A percentile compares a stretch with the other conserved stretches of the same genome.
These are phyloP conservation scores for Lophochroa leadbeateri DNA, from an alignment of 2,113 vertebrate species.

Conservation along the genomic window DNA sequence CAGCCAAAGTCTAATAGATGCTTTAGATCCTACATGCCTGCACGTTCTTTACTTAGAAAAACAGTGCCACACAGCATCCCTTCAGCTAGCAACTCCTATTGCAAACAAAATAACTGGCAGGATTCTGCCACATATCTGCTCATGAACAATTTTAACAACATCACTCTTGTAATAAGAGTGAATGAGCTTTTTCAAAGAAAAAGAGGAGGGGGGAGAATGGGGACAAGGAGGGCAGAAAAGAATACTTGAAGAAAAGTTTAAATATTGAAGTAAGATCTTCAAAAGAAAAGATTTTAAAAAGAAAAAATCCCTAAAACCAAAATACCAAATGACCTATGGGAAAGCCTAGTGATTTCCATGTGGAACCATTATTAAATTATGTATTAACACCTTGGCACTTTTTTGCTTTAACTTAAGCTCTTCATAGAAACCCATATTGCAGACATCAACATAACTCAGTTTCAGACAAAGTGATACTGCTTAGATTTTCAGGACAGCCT, in stretches of 20 bases:
- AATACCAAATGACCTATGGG: not conserved
- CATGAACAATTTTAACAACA: not conserved
- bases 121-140: not conserved
- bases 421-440: not conserved
- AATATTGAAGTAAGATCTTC: not conserved
- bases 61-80: fast-evolving
- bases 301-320: not conserved
- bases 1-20: not conserved
- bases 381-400: not conserved
- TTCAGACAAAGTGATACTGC: not conserved
- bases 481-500: not conserved
- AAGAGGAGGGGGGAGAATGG: fast-evolving
- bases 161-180: not conserved
- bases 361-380: not conserved
- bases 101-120: not conserved
- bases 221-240: not conserved
- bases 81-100: not conserved
- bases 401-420: not conserved
- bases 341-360: not conserved
- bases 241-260: not conserved
- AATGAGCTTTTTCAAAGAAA: not conserved
- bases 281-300: not conserved
- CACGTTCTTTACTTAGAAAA: not conserved
- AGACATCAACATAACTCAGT: not conserved
- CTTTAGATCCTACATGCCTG: not conserved